Evolutionary conservation across 2,888 invertebrate genomes (phyloP), one percentile per base, ranked within the genome.

Genomic region (Flabesymbios commensalis): DNA sequence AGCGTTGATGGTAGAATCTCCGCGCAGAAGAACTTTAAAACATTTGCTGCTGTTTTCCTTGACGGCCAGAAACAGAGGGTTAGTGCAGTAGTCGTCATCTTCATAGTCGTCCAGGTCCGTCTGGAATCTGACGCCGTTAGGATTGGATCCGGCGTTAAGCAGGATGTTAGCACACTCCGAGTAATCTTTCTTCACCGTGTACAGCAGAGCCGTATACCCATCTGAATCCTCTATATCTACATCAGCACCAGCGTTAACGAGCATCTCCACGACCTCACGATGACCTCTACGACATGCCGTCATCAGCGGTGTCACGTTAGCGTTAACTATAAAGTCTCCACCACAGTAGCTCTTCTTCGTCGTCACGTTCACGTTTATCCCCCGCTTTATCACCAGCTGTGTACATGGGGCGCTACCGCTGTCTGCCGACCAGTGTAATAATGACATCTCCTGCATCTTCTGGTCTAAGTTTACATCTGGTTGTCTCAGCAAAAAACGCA

Each of bases 241-340:
- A 48, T 68, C 60, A 14, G 71, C 73, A 19, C 67, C 64, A 17
- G 62, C 56, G 10, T 60, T 28, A n/a, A 75, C 60, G 33, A 75
- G 63, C 26, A 61, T 48, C 31, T 65, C 57, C n/a, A 72, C 68
- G 45, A 70, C 59, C 17, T 68, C 63, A 14, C 57, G 32, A 45
- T 71, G 67, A 28, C 69, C 72, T 39, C 69, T 58, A 5, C 72
- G 57, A 19, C 73, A 69, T 3, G 74, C 73, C 56, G 72, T 64
- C 62, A 74, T 72, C 49, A 75, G 64, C 0, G 73, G 72, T 5
- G 73, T 73, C 47, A 67, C 68, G 22, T 67, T 71, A 32, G 67
- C 66, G 36, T 70, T 65, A 42, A 63, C 63, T 43, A 74, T 71
- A 14, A 63, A 51, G 29, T 63, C 26, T 1, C 52, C 53, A 26